Percentiles rank a stretch among this genome's conserved stretches.
Evolutionary conservation across 30 jellyfish, hydroid and myxozoan species (phyloP).

Genomic region (Clytia hemisphaerica): DNA sequence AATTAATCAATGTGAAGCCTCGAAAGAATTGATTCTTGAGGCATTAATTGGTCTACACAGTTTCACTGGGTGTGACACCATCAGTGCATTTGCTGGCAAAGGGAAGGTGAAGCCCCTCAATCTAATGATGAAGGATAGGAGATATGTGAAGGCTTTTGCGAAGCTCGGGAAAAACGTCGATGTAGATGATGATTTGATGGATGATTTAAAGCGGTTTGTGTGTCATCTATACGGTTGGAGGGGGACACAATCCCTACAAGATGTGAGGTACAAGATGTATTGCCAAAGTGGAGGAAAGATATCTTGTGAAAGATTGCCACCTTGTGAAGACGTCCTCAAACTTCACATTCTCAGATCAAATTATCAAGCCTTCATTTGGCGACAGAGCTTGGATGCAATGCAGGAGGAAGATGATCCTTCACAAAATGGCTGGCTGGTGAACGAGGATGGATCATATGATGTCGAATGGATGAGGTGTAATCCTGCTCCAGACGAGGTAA

Average conservation of each 20-base stretch:
- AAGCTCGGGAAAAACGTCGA: slow-evolving; percentile 15
- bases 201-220: slow-evolving; percentile 18
- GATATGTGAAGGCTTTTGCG: slow-evolving; percentile 9
- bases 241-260: slow-evolving; percentile 20
- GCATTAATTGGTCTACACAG: slow-evolving; percentile 33
- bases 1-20: slow-evolving; percentile 9
- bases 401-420: slow-evolving; percentile 14
- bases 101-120: slow-evolving; percentile 42
- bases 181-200: slow-evolving; percentile 20
- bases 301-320: slow-evolving; percentile 33
- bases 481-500: slow-evolving; percentile 67
- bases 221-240: slow-evolving; percentile 45
- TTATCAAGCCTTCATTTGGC: slow-evolving; percentile 40
- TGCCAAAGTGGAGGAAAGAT: slow-evolving; percentile 36
- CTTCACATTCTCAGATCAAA: slow-evolving; percentile 36
- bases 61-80: slow-evolving; percentile 20
- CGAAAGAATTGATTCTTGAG: neutral
- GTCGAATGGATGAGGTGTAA: slow-evolving; percentile 41
- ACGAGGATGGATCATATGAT: slow-evolving; percentile 10
- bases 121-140: neutral
- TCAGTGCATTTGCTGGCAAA: slow-evolving; percentile 29
- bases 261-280: slow-evolving; percentile 48
- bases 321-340: slow-evolving; percentile 38
- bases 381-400: slow-evolving; percentile 23
- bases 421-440: neutral